phyloP scores from a whole-genome alignment of 2,797 vertebrate species.

The Mormyrops attenuatus region DNA sequence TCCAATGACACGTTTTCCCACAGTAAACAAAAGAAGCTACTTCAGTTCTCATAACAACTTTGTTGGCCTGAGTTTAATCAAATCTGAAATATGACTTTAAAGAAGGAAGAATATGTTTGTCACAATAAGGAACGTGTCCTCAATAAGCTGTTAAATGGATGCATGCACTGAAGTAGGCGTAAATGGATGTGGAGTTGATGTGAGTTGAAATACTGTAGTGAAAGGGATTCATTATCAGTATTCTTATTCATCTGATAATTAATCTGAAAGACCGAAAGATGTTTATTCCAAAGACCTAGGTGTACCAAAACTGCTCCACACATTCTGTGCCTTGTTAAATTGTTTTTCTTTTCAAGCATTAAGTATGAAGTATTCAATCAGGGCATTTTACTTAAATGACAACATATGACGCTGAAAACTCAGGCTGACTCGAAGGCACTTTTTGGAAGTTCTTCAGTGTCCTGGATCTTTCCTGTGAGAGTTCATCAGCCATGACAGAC shows the following conservation, averaged over 20 bases:
- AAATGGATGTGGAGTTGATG: slow-evolving; percentile 5
- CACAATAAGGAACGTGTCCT: not conserved
- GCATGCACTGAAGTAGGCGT: not conserved
- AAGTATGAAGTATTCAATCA: not conserved
- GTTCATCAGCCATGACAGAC: not conserved
- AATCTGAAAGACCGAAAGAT: not conserved
- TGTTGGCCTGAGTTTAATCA: not conserved
- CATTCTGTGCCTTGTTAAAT: not conserved
- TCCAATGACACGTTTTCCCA: not conserved
- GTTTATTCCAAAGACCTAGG: not conserved
- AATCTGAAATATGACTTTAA: not conserved
- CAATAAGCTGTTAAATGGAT: not conserved
- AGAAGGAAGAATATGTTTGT: not conserved
- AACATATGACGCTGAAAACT: not conserved
- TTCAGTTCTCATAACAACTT: not conserved
- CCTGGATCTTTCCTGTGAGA: not conserved
- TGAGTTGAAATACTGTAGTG: not conserved
- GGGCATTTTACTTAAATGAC: not conserved
- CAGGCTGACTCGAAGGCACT: not conserved
- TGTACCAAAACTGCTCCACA: not conserved
- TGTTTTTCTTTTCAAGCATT: not conserved
- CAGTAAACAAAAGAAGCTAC: not conserved
- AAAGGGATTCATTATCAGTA: slow-evolving; percentile 12
- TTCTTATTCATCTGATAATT: slow-evolving; percentile 10
- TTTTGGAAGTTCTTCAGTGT: not conserved